phyloP scores from a whole-genome alignment of 2,797 vertebrate species.

The Eleutherodactylus coqui region DNA sequence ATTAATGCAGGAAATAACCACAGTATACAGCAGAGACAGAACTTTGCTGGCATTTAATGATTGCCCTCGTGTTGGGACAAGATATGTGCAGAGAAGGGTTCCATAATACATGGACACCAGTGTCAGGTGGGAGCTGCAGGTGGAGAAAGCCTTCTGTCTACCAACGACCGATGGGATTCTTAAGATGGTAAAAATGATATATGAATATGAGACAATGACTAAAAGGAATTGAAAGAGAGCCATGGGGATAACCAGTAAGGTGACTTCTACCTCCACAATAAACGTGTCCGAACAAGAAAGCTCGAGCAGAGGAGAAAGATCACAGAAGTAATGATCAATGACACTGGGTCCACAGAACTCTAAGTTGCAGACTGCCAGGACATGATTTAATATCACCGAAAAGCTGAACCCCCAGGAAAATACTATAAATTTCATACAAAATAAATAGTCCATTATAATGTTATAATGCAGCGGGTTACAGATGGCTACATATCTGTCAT shows the following conservation, averaged over 20 bases:
- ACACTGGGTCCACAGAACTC: conserved; percentile 17
- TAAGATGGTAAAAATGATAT: conserved; percentile 17
- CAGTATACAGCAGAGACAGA: conserved; percentile 30
- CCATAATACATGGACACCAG: conserved; percentile 23
- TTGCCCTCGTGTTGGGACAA: conserved; percentile 17
- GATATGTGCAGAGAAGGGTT: conserved; percentile 1
- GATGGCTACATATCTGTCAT: conserved; percentile 26
- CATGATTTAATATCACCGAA: too few species aligned
- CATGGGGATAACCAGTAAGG: too few species aligned
- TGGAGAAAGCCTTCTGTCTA: conserved; percentile 16
- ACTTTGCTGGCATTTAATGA: neutral
- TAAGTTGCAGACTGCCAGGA: neutral
- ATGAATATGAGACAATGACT: too few species aligned
- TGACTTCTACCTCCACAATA: neutral
- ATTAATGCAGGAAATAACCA: neutral
- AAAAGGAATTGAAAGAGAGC: too few species aligned
- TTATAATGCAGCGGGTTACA: neutral
- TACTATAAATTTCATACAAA: too few species aligned
- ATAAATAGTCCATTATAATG: neutral
- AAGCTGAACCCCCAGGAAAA: too few species aligned
- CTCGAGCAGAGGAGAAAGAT: conserved; percentile 8
- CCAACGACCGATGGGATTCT: neutral
- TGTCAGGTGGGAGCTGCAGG: conserved; percentile 18
- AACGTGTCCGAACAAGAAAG: conserved; percentile 32
- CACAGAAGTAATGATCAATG: conserved; percentile 39